Conservation (phyloP, 92 coral and sea anemone genomes). For the Palythoa caribaeorum region DNA sequence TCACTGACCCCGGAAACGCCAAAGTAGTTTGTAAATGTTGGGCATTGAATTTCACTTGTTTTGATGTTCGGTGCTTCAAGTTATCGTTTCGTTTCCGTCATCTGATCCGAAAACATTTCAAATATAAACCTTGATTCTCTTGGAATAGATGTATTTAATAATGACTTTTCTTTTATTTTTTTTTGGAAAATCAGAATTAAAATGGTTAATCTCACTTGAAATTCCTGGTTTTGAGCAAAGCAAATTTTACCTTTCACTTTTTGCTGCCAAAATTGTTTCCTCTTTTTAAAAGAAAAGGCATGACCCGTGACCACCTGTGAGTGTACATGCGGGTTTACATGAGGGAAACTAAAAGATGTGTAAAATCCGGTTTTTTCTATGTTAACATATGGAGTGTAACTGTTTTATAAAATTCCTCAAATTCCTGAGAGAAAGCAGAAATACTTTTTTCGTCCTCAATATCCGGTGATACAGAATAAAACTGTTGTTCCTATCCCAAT, state of each 20-base stretch:
- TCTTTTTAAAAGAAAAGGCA: too few species aligned
- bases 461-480: slow-evolving; percentile 10
- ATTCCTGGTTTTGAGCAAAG: background rate
- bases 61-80: background rate
- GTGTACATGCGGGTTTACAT: background rate
- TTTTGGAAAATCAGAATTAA: background rate
- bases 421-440: slow-evolving; percentile 32
- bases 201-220: background rate
- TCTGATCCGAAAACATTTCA: background rate
- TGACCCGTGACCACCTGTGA: background rate
- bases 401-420: background rate
- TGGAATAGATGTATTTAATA: background rate
- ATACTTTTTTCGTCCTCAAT: background rate
- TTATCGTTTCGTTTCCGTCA: background rate
- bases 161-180: background rate
- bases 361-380: background rate
- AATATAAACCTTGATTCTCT: background rate
- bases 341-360: background rate
- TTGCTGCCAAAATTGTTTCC: background rate
- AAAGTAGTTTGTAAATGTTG: background rate
- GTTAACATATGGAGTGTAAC: background rate
- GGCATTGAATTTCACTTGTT: background rate
- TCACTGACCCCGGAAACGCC: background rate
- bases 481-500: background rate
- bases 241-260: background rate